Conservation (phyloP, 23 tunicate species). For the Oikopleura dioica region DNA sequence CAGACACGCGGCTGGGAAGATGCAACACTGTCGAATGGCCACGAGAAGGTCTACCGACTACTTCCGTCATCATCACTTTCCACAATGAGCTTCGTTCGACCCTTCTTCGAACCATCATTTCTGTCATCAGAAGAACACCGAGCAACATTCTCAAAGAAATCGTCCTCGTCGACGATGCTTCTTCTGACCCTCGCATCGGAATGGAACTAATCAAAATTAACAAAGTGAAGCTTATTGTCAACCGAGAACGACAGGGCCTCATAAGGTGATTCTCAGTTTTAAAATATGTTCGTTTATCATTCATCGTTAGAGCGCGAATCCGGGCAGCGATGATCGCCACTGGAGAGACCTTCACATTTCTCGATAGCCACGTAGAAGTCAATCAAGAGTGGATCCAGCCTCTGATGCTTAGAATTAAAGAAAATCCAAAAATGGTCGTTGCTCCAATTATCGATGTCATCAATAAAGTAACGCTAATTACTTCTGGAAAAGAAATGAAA, state of each 20-base stretch:
- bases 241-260: conserved; percentile 38
- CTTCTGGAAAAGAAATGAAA: too few relatives aligned
- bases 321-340: neutral
- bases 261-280: neutral
- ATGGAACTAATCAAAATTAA: conserved; percentile 28
- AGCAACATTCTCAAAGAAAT: neutral
- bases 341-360: neutral
- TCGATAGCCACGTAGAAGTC: neutral
- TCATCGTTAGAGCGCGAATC: neutral
- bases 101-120: conserved; percentile 2
- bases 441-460: conserved; percentile 12
- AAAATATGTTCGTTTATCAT: neutral
- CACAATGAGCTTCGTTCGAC: conserved; percentile 4
- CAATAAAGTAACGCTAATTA: too few relatives aligned
- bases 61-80: too few relatives aligned
- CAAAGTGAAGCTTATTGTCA: conserved; percentile 46
- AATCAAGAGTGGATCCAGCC: neutral
- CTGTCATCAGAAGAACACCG: neutral
- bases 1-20: neutral
- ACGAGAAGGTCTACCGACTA: neutral
- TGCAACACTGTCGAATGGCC: neutral
- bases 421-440: conserved; percentile 12
- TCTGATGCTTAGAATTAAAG: neutral
- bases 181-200: conserved; percentile 26
- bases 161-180: neutral